Evolutionary conservation across 1,140 invertebrate species (phyloP), one percentile per base, ranked within the genome.

Genomic region (Lucilia sericata): DNA sequence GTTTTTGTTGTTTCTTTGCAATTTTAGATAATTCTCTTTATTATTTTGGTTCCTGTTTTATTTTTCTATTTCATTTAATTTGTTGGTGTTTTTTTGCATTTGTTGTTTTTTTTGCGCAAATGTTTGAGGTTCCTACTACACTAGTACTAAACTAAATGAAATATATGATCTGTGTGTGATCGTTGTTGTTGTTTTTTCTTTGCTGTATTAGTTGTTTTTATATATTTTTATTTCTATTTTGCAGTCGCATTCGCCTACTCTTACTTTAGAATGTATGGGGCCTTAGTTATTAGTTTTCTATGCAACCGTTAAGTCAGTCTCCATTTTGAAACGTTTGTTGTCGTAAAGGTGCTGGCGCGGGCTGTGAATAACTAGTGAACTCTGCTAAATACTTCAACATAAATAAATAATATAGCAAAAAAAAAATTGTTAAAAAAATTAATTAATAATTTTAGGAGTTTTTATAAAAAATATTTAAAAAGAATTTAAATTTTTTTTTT

Each of bases 201-300:
- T 70, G 65, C n/a, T 70, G n/a, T 70, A 8, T 0, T 78, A 17
- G 51, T 55, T 49, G 10, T 70, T 70, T 21, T 70, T 70, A 0
- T 78, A 8, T 70, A 21, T 10, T 78, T 9, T 70, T 80, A 42
- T 49, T 49, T 80, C 30, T 80, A 14, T 49, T 80, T 80, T 80
- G 76, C 76, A 80, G 47, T 80, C 76, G 76, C 76, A 80, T 80
- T 80, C 76, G 76, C 76, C 76, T 80, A 80, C 76, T 80, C 76
- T 80, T 80, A 80, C 76, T 80, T 51, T 80, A 80, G 76, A 80
- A 80, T 49, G 76, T 80, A 49, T 80, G 76, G 76, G 76, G 76
- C 76, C 76, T 80, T 80, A 80, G 76, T 80, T 80, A 80, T 47
- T 80, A 80, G 76, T 80, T 80, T 80, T 49, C 76, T 80, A 80